Percentiles rank a stretch among this genome's conserved stretches.
phyloP scores from a whole-genome alignment of 2,797 vertebrate species.

The Cyclura pinguis region DNA sequence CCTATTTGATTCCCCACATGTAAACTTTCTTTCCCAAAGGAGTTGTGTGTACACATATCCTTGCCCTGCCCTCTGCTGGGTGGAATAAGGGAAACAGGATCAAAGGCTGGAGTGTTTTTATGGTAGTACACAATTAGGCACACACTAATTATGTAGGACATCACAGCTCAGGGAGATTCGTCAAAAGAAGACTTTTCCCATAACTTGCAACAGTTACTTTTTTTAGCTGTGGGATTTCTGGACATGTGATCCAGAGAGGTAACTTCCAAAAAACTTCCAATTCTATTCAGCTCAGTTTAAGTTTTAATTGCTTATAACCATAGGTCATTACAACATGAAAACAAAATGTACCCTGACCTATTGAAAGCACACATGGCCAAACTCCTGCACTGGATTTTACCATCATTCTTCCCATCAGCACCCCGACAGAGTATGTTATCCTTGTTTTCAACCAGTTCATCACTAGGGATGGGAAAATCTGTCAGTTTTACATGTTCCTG shows the following conservation, averaged over 20 bases:
- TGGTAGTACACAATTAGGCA: not conserved
- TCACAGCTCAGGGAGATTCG: not conserved
- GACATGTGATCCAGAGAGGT: not conserved
- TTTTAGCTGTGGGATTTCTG: no score
- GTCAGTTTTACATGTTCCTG: not conserved
- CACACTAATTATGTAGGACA: not conserved
- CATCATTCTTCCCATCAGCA: not conserved
- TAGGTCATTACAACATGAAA: no score
- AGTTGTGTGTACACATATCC: not conserved
- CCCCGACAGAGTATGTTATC: not conserved
- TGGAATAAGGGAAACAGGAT: conserved; percentile 1
- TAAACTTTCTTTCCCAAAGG: not conserved
- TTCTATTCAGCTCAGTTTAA: no score
- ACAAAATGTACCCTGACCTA: not conserved
- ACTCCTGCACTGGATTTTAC: not conserved
- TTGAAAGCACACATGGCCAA: not conserved
- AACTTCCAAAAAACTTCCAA: not conserved
- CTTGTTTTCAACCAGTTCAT: no score
- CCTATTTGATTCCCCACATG: not conserved
- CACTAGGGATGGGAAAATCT: not conserved
- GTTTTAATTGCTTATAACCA: no score
- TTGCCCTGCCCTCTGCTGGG: conserved; percentile 36
- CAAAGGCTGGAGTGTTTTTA: not conserved
- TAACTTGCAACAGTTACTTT: not conserved
- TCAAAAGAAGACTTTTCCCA: not conserved